These are phyloP conservation scores for Pristionchus exspectatus DNA, from an alignment of 2,888 invertebrate genomes.

Conservation along the genomic window DNA sequence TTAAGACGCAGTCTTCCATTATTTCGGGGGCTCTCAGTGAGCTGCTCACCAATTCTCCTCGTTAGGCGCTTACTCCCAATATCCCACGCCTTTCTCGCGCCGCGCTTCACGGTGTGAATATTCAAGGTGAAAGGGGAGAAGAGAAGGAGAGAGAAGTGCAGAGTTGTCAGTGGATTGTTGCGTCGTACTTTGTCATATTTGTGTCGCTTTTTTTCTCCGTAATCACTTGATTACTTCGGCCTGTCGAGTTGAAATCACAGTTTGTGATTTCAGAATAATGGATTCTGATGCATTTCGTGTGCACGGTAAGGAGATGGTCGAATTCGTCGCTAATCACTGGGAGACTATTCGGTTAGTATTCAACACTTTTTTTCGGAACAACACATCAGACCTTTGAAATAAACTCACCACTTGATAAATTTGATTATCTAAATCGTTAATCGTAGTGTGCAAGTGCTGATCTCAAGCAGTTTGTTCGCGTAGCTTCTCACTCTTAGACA, in stretches of 20 bases:
- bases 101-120: constrained; percentile 1
- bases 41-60: not conserved
- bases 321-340: constrained; percentile 94
- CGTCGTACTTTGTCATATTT: too few relatives aligned
- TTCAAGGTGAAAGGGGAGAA: constrained; percentile 15
- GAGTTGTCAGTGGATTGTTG: too few relatives aligned
- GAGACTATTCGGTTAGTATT: constrained; percentile 81
- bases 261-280: constrained; percentile 82
- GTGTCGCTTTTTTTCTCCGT: too few relatives aligned
- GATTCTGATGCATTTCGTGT: constrained; percentile 90
- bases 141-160: too few relatives aligned
- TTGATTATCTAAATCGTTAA: not conserved
- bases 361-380: too few relatives aligned
- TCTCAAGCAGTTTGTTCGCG: too few relatives aligned
- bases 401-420: too few relatives aligned
- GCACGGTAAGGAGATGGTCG: constrained; percentile 94
- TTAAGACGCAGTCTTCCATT: too few relatives aligned
- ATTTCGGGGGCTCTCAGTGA: not conserved
- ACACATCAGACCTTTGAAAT: too few relatives aligned
- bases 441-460: too few relatives aligned
- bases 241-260: not conserved
- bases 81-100: constrained; percentile 14
- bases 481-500: not conserved
- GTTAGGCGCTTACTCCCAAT: not conserved
- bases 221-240: not conserved